These are phyloP conservation scores for Halocynthia roretzi DNA, from an alignment of 23 tunicate species.

Conservation along the genomic window DNA sequence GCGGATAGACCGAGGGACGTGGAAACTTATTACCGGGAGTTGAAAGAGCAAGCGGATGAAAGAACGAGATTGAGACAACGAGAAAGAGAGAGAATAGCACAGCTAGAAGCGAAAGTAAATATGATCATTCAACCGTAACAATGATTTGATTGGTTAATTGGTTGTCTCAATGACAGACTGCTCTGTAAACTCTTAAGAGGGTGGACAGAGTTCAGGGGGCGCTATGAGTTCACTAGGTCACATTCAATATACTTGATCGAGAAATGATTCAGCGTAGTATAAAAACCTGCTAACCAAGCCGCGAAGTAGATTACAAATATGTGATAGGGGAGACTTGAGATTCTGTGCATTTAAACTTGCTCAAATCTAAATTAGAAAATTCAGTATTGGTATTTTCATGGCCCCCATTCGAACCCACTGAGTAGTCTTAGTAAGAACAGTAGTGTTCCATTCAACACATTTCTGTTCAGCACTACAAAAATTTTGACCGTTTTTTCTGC, in stretches of 20 bases:
- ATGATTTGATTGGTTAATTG: background rate
- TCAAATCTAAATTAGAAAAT: background rate
- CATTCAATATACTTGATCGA: no score
- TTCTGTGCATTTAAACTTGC: background rate
- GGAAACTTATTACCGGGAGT: conserved; percentile 60
- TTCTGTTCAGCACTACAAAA: conserved; percentile 20
- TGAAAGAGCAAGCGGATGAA: conserved; percentile 74
- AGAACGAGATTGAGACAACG: conserved; percentile 46
- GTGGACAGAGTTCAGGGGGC: no score
- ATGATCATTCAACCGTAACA: background rate
- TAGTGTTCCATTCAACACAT: background rate
- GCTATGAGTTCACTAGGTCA: no score
- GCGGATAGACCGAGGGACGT: conserved; percentile 61
- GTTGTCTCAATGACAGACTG: no score
- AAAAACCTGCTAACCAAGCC: no score
- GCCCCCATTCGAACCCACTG: background rate
- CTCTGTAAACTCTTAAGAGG: background rate
- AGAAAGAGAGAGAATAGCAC: conserved; percentile 55
- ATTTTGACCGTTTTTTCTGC: conserved; percentile 26
- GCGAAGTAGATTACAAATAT: no score
- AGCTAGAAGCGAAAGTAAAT: conserved; percentile 71
- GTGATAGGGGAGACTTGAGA: no score
- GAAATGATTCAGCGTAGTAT: no score
- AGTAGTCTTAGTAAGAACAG: background rate
- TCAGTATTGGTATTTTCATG: background rate